Percentiles rank a stretch among this genome's conserved stretches.
Conservation (phyloP, 2,888 invertebrate genomes). For the Amblyjoppa proteus region DNA sequence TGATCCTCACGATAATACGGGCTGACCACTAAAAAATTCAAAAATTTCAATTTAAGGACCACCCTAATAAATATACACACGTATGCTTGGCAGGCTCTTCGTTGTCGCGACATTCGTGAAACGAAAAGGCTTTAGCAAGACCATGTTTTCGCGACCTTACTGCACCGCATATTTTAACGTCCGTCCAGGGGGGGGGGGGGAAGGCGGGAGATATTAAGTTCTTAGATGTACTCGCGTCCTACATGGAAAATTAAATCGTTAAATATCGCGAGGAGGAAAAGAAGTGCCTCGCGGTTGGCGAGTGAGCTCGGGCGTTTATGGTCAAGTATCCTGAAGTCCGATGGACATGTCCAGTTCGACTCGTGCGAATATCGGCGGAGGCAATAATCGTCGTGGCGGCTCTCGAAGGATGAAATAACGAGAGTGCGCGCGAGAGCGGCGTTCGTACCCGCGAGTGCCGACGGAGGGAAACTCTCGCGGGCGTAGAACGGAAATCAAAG, state of each 20-base stretch:
- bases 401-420: constrained; percentile 3
- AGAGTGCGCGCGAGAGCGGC: not conserved
- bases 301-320: not conserved
- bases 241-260: not conserved
- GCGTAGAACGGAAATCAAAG: constrained; percentile 47
- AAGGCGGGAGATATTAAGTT: not conserved
- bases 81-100: not conserved
- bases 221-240: not conserved
- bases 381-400: not conserved
- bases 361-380: not conserved
- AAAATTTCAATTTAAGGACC: no score
- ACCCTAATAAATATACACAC: not conserved
- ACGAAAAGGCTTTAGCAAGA: constrained; percentile 8
- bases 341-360: not conserved
- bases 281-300: not conserved
- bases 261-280: not conserved
- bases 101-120: constrained; percentile 12
- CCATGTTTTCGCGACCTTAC: constrained; percentile 35
- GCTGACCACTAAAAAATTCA: no score
- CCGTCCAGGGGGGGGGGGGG: not conserved
- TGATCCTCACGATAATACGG: no score
- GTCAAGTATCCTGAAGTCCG: constrained; percentile 5
- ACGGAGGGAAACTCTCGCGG: not conserved
- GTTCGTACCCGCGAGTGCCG: not conserved
- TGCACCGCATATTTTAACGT: constrained; percentile 22